phyloP scores from a whole-genome alignment of 2,797 vertebrate genomes.

The Lepilemur septentrionalis region DNA sequence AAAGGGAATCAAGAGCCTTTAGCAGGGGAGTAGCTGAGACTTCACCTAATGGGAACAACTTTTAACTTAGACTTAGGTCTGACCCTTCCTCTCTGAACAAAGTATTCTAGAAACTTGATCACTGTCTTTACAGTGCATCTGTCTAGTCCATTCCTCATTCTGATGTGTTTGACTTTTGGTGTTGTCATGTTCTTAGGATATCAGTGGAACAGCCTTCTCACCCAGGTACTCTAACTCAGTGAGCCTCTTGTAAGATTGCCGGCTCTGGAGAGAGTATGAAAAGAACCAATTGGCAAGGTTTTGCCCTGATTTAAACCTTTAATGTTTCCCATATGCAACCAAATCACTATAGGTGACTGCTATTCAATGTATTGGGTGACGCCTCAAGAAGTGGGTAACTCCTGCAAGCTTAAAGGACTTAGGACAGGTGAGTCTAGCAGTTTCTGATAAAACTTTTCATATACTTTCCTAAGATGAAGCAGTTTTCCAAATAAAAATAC shows the following conservation, averaged over 20 bases:
- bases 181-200: neutral
- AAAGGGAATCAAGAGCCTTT: neutral
- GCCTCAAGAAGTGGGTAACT: neutral
- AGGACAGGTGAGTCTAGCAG: neutral
- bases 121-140: neutral
- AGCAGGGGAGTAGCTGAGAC: neutral
- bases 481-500: neutral
- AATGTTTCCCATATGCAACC: neutral
- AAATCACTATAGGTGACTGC: neutral
- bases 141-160: neutral
- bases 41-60: neutral
- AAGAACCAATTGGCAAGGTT: neutral
- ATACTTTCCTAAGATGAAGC: neutral
- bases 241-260: neutral
- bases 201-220: neutral
- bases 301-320: neutral
- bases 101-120: neutral
- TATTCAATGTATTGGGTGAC: neutral
- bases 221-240: neutral
- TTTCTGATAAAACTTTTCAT: neutral
- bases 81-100: neutral
- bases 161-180: neutral
- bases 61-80: neutral
- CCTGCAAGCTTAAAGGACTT: neutral
- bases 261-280: neutral